Evolutionary conservation across 2,797 vertebrate species (phyloP), one percentile per base, ranked within the genome.

Genomic region (Sebastes minor): DNA sequence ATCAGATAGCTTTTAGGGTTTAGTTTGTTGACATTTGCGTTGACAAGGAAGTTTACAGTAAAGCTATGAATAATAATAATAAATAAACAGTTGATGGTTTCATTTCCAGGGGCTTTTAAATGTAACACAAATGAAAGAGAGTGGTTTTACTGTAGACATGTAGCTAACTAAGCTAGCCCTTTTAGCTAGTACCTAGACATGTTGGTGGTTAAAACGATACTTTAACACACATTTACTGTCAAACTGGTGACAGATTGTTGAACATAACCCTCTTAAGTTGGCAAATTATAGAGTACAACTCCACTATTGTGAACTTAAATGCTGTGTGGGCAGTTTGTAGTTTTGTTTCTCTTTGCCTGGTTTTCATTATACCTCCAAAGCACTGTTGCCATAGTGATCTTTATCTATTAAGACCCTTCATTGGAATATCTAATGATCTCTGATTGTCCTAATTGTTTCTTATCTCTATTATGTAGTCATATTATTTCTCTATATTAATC

Each of bases 91-190:
- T 10, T 10, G 1, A 28, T 2, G 5, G 2, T 8, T 18, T 33
- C 0, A 10, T 5, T 49, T 71, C n/a, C 6, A 3, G 28, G 2
- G 12, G 5, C 8, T 4, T 10, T 65, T 23, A 33, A 55, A 2
- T 64, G 63, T 6, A 38, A n/a, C 8, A 11, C 10, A 20, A 22
- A 14, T 8, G 6, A 59, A 70, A 30, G 25, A 27, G 38, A 32
- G 27, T 32, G 5, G 16, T 68, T 22, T 55, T 55, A 38, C 6
- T 52, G 52, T 62, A 7, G 63, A 64, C 57, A 25, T 78, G 65
- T 46, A 42, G 57, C 91, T 94, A 94, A 85, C 83, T 79, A 78
- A 4, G 84, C 74, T 93, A 92, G 76, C 87, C 3, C 3, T 12
- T 5, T n/a, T 68, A 82, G 78, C 71, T 38, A 14, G 4, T 13